A percentile compares a stretch with the other conserved stretches of the same genome.
Evolutionary conservation across 2,797 vertebrate genomes (phyloP).

Genomic region (Gambelia wislizenii): DNA sequence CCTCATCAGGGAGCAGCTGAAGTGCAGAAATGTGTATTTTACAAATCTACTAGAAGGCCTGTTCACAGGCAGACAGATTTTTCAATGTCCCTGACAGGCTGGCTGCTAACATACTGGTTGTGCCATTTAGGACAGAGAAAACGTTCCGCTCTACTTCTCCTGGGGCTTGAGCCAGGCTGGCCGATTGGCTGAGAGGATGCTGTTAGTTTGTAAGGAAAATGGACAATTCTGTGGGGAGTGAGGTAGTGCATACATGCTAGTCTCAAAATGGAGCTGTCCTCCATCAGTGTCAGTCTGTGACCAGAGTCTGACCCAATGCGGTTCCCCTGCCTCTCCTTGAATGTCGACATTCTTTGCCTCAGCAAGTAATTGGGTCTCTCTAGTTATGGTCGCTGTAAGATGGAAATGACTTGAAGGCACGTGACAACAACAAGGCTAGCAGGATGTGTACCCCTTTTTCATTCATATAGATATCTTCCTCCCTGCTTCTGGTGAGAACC

Average conservation of each 20-base stretch:
- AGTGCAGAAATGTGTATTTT: background rate
- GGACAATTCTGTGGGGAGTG: slow-evolving; percentile 9
- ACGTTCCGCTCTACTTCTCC: background rate
- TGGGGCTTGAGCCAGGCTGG: background rate
- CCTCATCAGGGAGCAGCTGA: background rate
- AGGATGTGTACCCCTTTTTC: background rate
- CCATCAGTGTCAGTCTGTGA: background rate
- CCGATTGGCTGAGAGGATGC: background rate
- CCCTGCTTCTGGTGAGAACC: background rate
- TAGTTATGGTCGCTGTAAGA: background rate
- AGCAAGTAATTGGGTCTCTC: background rate
- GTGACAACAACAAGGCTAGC: background rate
- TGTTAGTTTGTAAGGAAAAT: background rate
- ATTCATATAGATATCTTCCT: background rate
- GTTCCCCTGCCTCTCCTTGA: background rate
- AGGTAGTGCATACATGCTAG: background rate
- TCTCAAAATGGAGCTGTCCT: background rate
- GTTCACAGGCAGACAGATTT: background rate
- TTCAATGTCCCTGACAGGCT: background rate
- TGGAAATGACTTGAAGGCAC: background rate
- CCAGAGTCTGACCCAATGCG: background rate
- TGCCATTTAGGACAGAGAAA: background rate
- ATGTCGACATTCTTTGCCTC: slow-evolving; percentile 10
- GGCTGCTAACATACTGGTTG: background rate
- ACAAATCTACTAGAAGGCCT: background rate